These are phyloP conservation scores for Lasioglossum vierecki DNA, from an alignment of 2,888 invertebrate species.

Conservation along the genomic window DNA sequence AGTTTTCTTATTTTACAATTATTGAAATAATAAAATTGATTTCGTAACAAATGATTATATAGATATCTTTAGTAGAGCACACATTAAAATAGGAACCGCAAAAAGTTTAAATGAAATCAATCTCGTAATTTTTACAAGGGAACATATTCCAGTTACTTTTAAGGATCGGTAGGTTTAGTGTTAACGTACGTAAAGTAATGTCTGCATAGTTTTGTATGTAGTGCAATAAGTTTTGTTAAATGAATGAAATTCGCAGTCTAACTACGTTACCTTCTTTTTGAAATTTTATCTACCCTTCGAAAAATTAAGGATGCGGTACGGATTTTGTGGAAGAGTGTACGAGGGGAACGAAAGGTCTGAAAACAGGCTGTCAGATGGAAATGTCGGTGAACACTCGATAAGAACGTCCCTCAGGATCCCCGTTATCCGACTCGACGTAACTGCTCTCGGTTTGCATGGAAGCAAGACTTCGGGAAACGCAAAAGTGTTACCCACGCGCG, in stretches of 20 bases:
- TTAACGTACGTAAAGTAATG: no score
- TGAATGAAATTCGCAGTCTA: not conserved
- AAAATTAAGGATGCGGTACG: not conserved
- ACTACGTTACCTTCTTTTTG: not conserved
- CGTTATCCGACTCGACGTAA: conserved; percentile 27
- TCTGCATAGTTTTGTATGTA: not conserved
- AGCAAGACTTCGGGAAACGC: not conserved
- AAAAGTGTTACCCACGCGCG: not conserved
- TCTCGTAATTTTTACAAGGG: no score
- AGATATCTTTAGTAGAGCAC: no score
- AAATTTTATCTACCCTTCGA: not conserved
- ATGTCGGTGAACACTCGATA: conserved; percentile 56
- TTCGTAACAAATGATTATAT: no score
- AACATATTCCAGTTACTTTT: no score
- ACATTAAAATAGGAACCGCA: no score
- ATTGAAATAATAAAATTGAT: no score
- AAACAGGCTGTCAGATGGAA: conserved; percentile 41
- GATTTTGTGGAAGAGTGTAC: not conserved
- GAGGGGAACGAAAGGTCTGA: not conserved
- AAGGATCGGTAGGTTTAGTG: no score
- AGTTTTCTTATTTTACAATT: no score
- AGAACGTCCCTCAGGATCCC: conserved; percentile 56
- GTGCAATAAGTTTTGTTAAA: not conserved
- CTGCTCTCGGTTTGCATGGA: not conserved
- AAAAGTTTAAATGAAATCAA: no score